These are phyloP conservation scores for Nebria brevicollis DNA, from an alignment of 2,888 invertebrate species.

Conservation along the genomic window DNA sequence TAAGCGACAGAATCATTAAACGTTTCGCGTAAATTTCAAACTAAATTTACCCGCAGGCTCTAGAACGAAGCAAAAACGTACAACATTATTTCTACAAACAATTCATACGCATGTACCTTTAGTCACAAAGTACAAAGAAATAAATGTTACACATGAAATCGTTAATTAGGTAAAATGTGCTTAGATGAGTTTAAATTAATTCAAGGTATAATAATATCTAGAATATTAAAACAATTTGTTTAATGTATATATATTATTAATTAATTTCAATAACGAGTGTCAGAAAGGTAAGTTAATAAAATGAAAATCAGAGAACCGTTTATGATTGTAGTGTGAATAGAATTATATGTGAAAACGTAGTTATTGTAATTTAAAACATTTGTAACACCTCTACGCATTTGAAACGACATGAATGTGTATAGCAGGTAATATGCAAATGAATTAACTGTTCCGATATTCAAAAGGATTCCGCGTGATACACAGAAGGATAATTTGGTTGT, in stretches of 20 bases:
- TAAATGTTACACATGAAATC: background rate
- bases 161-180: background rate
- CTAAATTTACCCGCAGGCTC: background rate
- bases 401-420: background rate
- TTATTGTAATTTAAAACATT: conserved; percentile 14
- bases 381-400: background rate
- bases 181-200: background rate
- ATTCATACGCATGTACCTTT: background rate
- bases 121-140: background rate
- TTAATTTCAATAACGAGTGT: too few relatives aligned
- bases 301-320: background rate
- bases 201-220: background rate
- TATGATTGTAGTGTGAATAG: background rate
- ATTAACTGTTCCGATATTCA: conserved; percentile 16
- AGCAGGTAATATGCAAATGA: conserved; percentile 15
- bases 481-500: conserved; percentile 13
- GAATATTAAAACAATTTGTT: background rate
- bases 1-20: background rate
- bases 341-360: conserved; percentile 2
- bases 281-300: background rate
- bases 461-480: conserved; percentile 13
- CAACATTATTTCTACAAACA: background rate
- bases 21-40: background rate
- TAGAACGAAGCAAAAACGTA: background rate
- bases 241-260: too few relatives aligned